These are phyloP conservation scores for Pachliopta kotzebuea DNA, from an alignment of 2,888 invertebrate genomes.

Conservation along the genomic window DNA sequence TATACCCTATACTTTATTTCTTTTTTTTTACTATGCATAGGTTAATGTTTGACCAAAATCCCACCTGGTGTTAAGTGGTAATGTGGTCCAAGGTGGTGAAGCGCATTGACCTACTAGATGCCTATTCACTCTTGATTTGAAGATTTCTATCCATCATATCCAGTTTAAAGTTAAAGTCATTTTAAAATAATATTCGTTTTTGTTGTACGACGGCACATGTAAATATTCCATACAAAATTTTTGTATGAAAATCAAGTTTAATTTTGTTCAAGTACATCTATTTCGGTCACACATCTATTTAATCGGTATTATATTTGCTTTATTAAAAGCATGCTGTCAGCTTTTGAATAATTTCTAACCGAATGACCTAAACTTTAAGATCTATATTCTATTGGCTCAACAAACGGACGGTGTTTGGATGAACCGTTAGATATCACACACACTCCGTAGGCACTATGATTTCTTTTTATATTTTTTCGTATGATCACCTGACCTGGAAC, in stretches of 20 bases:
- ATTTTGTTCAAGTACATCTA: conserved; percentile 1
- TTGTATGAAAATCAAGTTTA: not conserved
- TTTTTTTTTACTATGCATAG: too few species aligned
- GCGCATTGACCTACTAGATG: too few species aligned
- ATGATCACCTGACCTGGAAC: too few species aligned
- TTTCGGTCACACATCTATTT: conserved; percentile 1
- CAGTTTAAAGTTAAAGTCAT: too few species aligned
- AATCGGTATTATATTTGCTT: conserved; percentile 3
- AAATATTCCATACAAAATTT: not conserved
- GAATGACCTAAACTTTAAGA: not conserved
- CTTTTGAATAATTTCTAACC: not conserved
- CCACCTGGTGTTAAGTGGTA: too few species aligned
- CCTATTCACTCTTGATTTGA: too few species aligned
- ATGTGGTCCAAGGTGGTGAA: too few species aligned
- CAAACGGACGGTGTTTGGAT: not conserved
- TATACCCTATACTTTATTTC: too few species aligned
- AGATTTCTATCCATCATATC: too few species aligned
- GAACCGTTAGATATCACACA: not conserved
- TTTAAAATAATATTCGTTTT: too few species aligned
- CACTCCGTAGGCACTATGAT: not conserved
- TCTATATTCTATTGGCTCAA: not conserved
- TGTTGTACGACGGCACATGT: too few species aligned
- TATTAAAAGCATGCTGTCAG: not conserved
- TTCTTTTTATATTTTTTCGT: not conserved
- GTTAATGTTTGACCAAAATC: too few species aligned